phyloP scores from a whole-genome alignment of 2,888 invertebrate genomes.

The Lamellibrachia columna region DNA sequence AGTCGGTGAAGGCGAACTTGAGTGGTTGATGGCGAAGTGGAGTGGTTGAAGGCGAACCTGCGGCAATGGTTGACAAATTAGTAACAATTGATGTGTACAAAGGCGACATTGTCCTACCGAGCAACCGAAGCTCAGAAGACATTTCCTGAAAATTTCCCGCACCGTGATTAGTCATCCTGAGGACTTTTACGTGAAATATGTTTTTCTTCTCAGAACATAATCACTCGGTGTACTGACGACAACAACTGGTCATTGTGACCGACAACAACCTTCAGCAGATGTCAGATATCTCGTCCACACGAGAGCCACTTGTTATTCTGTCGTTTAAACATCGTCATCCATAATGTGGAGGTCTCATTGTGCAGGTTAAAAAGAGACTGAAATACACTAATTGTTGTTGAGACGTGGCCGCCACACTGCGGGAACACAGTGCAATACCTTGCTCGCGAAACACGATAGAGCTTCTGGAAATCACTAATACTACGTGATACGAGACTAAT shows the following conservation, averaged over 20 bases:
- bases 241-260: neutral
- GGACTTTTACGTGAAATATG: neutral
- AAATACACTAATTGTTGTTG: conserved; percentile 16
- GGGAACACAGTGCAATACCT: neutral
- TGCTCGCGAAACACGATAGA: neutral
- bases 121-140: neutral
- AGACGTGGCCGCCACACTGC: neutral
- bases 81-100: too few species aligned
- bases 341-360: neutral
- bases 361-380: neutral
- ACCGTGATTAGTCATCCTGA: neutral
- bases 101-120: too few species aligned
- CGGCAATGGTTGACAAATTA: too few species aligned
- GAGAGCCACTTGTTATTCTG: neutral
- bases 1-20: too few species aligned
- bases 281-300: neutral
- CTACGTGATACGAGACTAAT: neutral
- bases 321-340: conserved; percentile 9
- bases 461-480: neutral
- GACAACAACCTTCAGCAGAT: neutral
- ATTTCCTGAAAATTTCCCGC: conserved; percentile 1
- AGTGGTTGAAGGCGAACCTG: too few species aligned
- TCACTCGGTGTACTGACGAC: neutral
- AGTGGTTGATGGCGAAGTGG: too few species aligned
- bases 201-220: neutral